These are phyloP conservation scores for Drosophila imparisetae DNA, from an alignment of 2,888 invertebrate genomes.

Conservation along the genomic window DNA sequence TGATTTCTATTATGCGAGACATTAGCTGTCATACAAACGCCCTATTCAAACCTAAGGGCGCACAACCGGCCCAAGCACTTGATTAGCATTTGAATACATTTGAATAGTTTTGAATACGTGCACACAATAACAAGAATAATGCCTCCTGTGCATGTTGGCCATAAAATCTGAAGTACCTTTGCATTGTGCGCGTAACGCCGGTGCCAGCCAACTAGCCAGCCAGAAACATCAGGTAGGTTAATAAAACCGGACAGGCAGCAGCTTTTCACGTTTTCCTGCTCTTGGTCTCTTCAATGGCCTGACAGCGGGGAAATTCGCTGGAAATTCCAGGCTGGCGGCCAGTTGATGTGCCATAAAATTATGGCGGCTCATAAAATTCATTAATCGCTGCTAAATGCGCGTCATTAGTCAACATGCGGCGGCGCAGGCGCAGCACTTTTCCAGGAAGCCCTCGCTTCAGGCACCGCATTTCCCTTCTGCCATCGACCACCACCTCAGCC, in stretches of 20 bases:
- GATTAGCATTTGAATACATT: slow-evolving; percentile 68
- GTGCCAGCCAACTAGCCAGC: slow-evolving; percentile 47
- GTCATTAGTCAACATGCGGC: slow-evolving; percentile 78
- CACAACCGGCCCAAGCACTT: slow-evolving; percentile 62
- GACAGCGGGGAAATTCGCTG: slow-evolving; percentile 69
- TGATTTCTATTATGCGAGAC: slow-evolving; percentile 80
- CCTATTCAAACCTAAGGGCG: slow-evolving; percentile 73
- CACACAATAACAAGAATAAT: background rate
- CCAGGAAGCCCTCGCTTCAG: slow-evolving; percentile 67
- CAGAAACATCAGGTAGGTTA: slow-evolving; percentile 44
- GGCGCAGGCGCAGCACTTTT: slow-evolving; percentile 60
- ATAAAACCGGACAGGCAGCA: slow-evolving; percentile 70
- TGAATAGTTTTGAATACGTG: slow-evolving; percentile 16
- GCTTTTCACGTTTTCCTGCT: slow-evolving; percentile 35
- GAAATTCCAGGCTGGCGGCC: slow-evolving; percentile 61
- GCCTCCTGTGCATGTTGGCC: slow-evolving; percentile 31
- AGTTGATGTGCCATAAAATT: slow-evolving; percentile 79
- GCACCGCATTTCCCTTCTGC: slow-evolving; percentile 38
- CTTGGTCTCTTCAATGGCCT: slow-evolving; percentile 57
- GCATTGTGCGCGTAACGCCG: slow-evolving; percentile 70
- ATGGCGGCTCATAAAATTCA: slow-evolving; percentile 77
- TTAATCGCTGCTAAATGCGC: slow-evolving; percentile 80
- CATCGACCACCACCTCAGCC: background rate
- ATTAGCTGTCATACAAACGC: slow-evolving; percentile 81
- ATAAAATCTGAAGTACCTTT: slow-evolving; percentile 74